These are phyloP conservation scores for Phenacoccus solenopsis DNA, from an alignment of 1,140 invertebrate genomes.

Conservation along the genomic window DNA sequence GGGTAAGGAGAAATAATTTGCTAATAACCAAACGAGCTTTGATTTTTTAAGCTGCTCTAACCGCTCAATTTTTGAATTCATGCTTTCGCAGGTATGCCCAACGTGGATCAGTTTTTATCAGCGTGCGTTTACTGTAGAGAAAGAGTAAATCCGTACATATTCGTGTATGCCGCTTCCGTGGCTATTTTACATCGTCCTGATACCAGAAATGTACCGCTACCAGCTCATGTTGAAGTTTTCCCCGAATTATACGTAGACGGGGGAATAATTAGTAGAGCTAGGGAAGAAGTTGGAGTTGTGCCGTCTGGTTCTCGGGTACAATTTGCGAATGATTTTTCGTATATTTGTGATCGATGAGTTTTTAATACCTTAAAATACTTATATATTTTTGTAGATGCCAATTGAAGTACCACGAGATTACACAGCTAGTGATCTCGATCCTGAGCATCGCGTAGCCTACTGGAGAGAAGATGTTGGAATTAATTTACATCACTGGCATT, in stretches of 20 bases:
- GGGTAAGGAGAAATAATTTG: conserved; percentile 33
- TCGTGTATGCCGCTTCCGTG: conserved; percentile 62
- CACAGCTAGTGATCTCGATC: conserved; percentile 55
- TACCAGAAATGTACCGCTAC: conserved; percentile 54
- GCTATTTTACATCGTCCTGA: conserved; percentile 60
- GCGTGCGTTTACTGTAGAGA: conserved; percentile 56
- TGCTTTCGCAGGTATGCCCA: conserved; percentile 44
- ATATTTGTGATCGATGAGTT: too few species aligned
- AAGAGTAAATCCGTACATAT: conserved; percentile 60
- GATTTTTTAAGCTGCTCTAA: too few species aligned
- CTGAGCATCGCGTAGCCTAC: conserved; percentile 56
- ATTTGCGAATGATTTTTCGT: too few species aligned
- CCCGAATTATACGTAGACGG: conserved; percentile 66
- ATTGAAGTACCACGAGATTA: conserved; percentile 56
- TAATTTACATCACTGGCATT: conserved; percentile 71
- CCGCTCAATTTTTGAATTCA: not conserved
- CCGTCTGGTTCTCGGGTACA: conserved; percentile 46
- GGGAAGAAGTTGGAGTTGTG: conserved; percentile 53
- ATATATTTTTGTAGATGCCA: conserved; percentile 33
- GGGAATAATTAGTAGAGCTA: conserved; percentile 48
- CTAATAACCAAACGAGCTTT: not conserved
- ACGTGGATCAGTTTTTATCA: conserved; percentile 54
- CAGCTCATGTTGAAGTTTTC: conserved; percentile 54
- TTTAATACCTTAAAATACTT: too few species aligned
- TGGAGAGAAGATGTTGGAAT: conserved; percentile 60